Evolutionary conservation across 2,113 vertebrate genomes (phyloP).

Genomic region (Benitochromis conjunctus): DNA sequence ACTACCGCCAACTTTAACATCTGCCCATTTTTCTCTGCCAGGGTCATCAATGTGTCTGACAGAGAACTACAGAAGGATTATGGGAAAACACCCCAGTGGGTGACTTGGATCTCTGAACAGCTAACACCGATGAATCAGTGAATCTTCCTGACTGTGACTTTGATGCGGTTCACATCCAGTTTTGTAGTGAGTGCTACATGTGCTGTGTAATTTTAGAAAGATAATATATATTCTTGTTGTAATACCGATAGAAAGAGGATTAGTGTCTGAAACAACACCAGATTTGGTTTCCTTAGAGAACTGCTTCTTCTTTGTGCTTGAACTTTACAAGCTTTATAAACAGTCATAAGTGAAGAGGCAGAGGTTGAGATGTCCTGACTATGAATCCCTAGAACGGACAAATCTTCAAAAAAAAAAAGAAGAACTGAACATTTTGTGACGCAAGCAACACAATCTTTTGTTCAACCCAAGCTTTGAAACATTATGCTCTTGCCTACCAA

Average conservation of each 20-base stretch:
- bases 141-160: not conserved
- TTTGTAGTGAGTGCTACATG: not conserved
- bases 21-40: not conserved
- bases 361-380: not conserved
- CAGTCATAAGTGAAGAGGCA: not conserved
- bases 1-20: constrained; percentile 10
- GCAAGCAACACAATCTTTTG: not conserved
- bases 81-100: not conserved
- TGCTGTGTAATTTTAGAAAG: not conserved
- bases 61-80: not conserved
- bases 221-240: not conserved
- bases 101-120: not conserved
- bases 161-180: not conserved
- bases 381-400: not conserved
- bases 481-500: not conserved
- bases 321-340: not conserved
- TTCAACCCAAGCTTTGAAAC: not conserved
- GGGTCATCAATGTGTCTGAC: not conserved
- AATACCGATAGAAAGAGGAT: not conserved
- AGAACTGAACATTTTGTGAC: not conserved
- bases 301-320: not conserved
- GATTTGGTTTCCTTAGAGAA: not conserved
- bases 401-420: not conserved
- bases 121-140: not conserved
- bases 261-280: not conserved